These are phyloP conservation scores for Sebastes paucispinis DNA, from an alignment of 2,797 vertebrate species.

Conservation along the genomic window DNA sequence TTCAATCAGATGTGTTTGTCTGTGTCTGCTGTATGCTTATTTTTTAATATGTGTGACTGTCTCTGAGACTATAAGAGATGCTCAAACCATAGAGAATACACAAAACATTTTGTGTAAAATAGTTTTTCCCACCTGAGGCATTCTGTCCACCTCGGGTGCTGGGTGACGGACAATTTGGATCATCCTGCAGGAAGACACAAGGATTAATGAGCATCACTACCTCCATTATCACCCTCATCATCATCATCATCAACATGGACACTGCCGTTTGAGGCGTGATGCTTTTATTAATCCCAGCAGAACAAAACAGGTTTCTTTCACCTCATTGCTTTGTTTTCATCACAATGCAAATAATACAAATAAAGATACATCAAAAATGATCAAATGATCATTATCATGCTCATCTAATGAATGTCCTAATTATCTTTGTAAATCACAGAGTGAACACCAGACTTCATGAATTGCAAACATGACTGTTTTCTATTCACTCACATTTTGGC, in stretches of 20 bases:
- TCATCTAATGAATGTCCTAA: constrained; percentile 7
- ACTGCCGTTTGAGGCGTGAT: neutral
- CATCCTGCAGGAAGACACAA: constrained; percentile 84
- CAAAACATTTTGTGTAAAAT: neutral
- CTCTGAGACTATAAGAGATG: neutral
- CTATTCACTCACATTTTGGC: constrained; percentile 89
- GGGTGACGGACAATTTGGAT: constrained; percentile 89
- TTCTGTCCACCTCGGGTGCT: constrained; percentile 87
- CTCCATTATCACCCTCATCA: neutral
- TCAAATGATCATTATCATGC: neutral
- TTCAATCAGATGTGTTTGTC: no score
- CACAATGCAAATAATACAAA: neutral
- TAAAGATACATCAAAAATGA: neutral
- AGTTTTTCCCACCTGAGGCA: constrained; percentile 83
- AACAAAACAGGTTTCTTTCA: neutral
- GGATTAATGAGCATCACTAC: neutral
- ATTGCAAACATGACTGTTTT: neutral
- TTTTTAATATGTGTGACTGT: neutral
- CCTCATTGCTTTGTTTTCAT: neutral
- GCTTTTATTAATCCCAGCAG: neutral
- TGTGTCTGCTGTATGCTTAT: no score
- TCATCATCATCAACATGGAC: neutral
- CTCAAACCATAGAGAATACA: neutral
- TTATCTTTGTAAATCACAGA: neutral
- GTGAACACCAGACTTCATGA: neutral